phyloP scores from a whole-genome alignment of 2,888 invertebrate species.

The Acrocyrtus sp. region DNA sequence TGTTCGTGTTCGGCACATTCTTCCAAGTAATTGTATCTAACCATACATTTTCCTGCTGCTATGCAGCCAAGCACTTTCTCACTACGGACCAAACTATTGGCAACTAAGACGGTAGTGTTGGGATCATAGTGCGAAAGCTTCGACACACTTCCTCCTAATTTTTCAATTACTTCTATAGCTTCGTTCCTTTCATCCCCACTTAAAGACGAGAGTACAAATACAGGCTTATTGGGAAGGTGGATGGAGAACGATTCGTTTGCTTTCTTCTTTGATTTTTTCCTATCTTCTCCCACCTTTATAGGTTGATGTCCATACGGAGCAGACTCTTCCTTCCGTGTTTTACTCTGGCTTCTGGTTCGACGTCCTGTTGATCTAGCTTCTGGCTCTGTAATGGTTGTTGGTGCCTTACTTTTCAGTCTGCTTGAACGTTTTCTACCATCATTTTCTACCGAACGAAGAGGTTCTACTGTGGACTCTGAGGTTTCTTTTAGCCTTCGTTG shows the following conservation, averaged over 20 bases:
- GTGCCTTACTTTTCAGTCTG: conserved; percentile 2
- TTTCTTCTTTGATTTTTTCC: conserved; percentile 11
- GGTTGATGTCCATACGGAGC: conserved; percentile 29
- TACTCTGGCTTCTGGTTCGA: conserved; percentile 22
- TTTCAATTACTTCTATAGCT: conserved; percentile 68
- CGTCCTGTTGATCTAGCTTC: too few species aligned
- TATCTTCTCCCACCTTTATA: not conserved
- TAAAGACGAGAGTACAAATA: conserved; percentile 34
- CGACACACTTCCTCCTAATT: conserved; percentile 75
- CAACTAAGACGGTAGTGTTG: conserved; percentile 80
- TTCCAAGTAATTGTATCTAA: conserved; percentile 82
- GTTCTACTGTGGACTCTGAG: too few species aligned
- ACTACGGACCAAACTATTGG: conserved; percentile 77
- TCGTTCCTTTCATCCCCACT: not conserved
- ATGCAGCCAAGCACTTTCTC: conserved; percentile 89
- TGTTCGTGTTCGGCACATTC: conserved; percentile 72
- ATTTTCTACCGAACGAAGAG: not conserved
- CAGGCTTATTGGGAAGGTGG: conserved; percentile 6
- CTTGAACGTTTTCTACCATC: conserved; percentile 11
- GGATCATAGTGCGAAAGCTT: conserved; percentile 72
- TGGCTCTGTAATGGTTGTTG: too few species aligned
- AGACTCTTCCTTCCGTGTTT: conserved; percentile 15
- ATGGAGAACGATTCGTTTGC: conserved; percentile 6
- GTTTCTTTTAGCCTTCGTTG: not conserved
- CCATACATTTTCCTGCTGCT: conserved; percentile 77